Evolutionary conservation across 2,888 invertebrate genomes (phyloP), one percentile per base, ranked within the genome.

Genomic region (Drosophila buzzatii): DNA sequence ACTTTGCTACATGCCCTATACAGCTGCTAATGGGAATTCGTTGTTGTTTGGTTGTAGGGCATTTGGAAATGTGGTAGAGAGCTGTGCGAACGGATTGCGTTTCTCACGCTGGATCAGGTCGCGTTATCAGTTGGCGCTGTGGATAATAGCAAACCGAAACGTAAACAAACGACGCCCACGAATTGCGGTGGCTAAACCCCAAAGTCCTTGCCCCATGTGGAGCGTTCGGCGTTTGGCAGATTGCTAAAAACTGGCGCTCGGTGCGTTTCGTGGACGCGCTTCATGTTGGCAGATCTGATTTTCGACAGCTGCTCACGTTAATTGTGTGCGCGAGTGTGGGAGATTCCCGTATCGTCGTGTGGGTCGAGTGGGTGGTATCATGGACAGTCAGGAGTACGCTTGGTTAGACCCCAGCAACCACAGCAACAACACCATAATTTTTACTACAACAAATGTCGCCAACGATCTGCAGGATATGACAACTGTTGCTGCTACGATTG

Each of bases 161-260:
- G 89, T 90, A 90, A 85, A 90, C 85, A 90, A 90, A 90, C 70
- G 65, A 86, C 90, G 79, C 90, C 91, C 90, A 91, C 91, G 75
- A 67, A 55, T 42, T 65, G 73, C 64, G 49, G 42, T 61, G 41
- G 41, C 67, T 37, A n/a, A 31, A 18, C 41, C 12, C 39, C 66
- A 39, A 66, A 69, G 64, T 81, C 72, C 83, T 77, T 57, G 66
- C 71, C 58, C 72, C 81, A 76, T 76, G 81, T 41, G 56, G 63
- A 55, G 63, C 75, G 82, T 56, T 62, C 73, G 66, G n/a, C 53
- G 6, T 27, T 27, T 72, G 73, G 63, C 88, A 88, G 89, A 90
- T 73, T 79, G 75, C 58, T 63, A 57, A 45, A 27, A 66, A 63
- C 83, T 69, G 68, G 79, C 90, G 41, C 60, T 61, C 73, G 56